These are phyloP conservation scores for Trichopoda pennipes DNA, from an alignment of 2,888 invertebrate species.

Conservation along the genomic window DNA sequence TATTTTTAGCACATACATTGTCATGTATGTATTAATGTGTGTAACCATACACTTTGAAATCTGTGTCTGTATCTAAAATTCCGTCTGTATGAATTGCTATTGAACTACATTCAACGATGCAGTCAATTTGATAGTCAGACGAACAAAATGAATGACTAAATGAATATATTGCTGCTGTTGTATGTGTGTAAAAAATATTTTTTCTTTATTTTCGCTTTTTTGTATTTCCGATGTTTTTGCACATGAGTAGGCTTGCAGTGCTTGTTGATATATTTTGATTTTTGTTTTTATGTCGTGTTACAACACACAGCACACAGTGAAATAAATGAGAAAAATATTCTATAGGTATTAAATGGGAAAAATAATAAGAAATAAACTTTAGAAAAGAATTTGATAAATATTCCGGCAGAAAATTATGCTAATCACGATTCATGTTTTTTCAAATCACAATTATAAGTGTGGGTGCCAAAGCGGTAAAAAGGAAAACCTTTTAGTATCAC, in stretches of 20 bases:
- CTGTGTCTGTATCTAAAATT: constrained; percentile 23
- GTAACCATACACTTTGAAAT: background rate
- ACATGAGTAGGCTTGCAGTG: constrained; percentile 50
- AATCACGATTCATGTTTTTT: too few relatives aligned
- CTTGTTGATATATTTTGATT: constrained; percentile 25
- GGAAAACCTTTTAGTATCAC: too few relatives aligned
- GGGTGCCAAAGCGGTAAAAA: too few relatives aligned
- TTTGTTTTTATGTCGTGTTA: background rate
- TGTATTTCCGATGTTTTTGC: constrained; percentile 43
- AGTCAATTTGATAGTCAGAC: background rate
- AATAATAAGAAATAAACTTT: too few relatives aligned
- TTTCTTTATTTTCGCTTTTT: background rate
- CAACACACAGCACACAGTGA: background rate
- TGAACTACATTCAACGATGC: constrained; percentile 43
- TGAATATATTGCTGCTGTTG: background rate
- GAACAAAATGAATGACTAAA: constrained; percentile 7
- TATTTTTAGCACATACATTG: background rate
- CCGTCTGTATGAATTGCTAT: constrained; percentile 41
- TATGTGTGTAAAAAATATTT: background rate
- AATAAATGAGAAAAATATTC: background rate
- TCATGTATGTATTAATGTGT: background rate
- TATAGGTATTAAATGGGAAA: background rate
- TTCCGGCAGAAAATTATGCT: too few relatives aligned
- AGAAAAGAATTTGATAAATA: too few relatives aligned
- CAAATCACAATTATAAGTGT: too few relatives aligned